Evolutionary conservation across 1,140 invertebrate species (phyloP).

Genomic region (Cherax quadricarinatus): DNA sequence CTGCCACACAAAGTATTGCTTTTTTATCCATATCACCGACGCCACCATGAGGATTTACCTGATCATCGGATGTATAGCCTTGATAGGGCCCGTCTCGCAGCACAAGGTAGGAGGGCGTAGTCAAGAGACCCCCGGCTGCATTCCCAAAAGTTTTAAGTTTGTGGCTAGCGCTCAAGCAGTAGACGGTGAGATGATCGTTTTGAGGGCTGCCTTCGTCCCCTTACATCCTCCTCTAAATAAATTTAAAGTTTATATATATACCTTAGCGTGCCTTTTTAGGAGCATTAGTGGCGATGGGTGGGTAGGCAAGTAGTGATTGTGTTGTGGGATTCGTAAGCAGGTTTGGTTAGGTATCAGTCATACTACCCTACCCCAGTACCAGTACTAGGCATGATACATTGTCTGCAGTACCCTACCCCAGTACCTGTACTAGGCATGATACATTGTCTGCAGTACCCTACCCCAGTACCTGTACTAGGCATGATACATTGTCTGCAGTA

Average conservation of each 20-base stretch:
- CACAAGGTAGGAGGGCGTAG: conserved; percentile 12
- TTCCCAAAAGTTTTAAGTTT: conserved; percentile 40
- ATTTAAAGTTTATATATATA: no score
- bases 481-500: no score
- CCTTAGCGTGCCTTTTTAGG: no score
- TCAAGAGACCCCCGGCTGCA: no score
- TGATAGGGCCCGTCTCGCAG: conserved; percentile 33
- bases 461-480: no score
- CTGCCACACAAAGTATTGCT: conserved; percentile 38
- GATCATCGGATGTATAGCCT: conserved; percentile 40
- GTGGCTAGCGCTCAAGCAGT: neutral
- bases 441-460: no score
- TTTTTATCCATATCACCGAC: conserved; percentile 12
- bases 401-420: neutral
- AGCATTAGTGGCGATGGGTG: no score
- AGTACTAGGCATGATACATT: neutral
- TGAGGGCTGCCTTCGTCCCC: no score
- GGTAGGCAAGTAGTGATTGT: no score
- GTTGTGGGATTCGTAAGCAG: no score
- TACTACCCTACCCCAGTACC: neutral
- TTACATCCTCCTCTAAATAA: neutral
- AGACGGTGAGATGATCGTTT: neutral
- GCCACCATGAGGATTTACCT: conserved; percentile 44
- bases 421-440: no score
- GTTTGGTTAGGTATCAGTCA: neutral